A percentile compares a stretch with the other conserved stretches of the same genome.
Conservation (phyloP, 2,113 vertebrate species). For the Macquaria australasica region DNA sequence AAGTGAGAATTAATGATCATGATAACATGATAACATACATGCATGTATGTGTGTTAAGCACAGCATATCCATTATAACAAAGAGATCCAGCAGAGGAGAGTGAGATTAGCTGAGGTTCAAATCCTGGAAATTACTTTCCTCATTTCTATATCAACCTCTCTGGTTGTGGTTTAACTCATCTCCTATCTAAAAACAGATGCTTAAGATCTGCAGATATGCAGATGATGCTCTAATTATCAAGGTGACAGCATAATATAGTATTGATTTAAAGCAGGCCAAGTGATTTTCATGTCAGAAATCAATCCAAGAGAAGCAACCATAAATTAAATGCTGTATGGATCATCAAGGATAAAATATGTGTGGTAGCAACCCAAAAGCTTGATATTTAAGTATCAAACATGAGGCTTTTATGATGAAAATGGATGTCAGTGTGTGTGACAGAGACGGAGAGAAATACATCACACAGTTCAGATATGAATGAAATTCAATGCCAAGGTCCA, state of each 20-base stretch:
- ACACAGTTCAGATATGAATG: neutral
- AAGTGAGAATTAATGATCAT: slow-evolving; percentile 15
- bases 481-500: neutral
- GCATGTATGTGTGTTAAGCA: neutral
- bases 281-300: slow-evolving; percentile 11
- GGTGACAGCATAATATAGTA: neutral
- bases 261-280: slow-evolving; percentile 2
- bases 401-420: slow-evolving; percentile 1
- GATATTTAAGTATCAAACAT: neutral
- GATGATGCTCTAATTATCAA: neutral
- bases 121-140: neutral
- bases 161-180: neutral
- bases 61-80: neutral
- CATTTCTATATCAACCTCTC: neutral
- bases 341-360: neutral
- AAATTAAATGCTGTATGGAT: neutral
- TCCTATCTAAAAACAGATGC: neutral
- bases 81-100: neutral
- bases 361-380: neutral
- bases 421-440: neutral
- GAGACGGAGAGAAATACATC: neutral
- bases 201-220: neutral
- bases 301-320: slow-evolving; percentile 11
- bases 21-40: too few relatives aligned
- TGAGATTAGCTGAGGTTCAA: neutral